Conservation (phyloP, 2,797 vertebrate species). For the Eulemur rubriventer region DNA sequence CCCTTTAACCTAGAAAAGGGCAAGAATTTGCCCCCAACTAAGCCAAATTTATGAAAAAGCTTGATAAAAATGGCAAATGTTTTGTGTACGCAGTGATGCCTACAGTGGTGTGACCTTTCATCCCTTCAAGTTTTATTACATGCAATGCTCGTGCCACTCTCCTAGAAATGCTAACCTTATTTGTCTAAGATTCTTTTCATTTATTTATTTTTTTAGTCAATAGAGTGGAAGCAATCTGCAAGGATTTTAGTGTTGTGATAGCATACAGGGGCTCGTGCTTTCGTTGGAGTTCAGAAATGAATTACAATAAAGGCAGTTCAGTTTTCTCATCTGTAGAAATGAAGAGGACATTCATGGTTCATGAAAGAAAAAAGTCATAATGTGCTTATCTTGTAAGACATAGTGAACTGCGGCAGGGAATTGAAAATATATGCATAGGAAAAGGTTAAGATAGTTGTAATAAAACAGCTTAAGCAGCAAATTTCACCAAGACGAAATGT, state of each 20-base stretch:
- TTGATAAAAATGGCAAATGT: conserved; percentile 61
- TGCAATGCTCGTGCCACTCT: conserved; percentile 24
- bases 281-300: conserved; percentile 48
- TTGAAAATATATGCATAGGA: not conserved
- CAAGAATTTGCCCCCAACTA: conserved; percentile 69
- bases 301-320: conserved; percentile 26
- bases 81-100: conserved; percentile 14
- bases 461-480: not conserved
- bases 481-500: conserved; percentile 29
- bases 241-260: conserved; percentile 52
- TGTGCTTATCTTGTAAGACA: not conserved
- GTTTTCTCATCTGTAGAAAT: conserved; percentile 22
- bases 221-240: conserved; percentile 61
- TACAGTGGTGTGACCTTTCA: not conserved
- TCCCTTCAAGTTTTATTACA: conserved; percentile 60
- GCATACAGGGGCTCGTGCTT: conserved; percentile 60
- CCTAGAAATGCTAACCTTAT: conserved; percentile 42
- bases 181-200: conserved; percentile 63
- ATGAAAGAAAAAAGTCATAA: not conserved
- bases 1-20: conserved; percentile 66
- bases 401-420: not conserved
- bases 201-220: conserved; percentile 52
- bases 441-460: not conserved
- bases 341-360: not conserved
- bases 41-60: conserved; percentile 65